A percentile compares a stretch with the other conserved stretches of the same genome.
Conservation (phyloP, 2,113 vertebrate species). For the Paralichthys olivaceus region DNA sequence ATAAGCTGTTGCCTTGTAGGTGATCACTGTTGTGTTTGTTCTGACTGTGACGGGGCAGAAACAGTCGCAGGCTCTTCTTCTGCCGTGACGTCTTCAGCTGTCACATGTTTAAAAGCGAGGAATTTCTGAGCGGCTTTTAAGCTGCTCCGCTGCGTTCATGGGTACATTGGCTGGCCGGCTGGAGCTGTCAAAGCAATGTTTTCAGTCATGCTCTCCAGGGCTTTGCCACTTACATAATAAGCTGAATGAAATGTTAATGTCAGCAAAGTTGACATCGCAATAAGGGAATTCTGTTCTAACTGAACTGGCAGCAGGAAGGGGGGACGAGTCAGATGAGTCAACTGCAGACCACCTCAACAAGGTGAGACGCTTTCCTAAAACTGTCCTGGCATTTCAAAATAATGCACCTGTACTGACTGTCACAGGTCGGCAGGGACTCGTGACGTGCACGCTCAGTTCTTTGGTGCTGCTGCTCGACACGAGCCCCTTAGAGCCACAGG, state of each 20-base stretch:
- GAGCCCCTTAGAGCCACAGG: constrained; percentile 2
- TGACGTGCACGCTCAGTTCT: constrained; percentile 5
- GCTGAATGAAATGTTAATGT: constrained; percentile 66
- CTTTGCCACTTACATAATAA: constrained; percentile 63
- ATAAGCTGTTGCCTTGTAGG: neutral
- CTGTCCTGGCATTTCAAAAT: constrained; percentile 23
- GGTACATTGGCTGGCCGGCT: constrained; percentile 16
- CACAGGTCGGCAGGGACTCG: neutral
- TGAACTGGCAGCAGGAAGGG: neutral
- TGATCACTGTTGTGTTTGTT: neutral
- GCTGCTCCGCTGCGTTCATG: neutral
- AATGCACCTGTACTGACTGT: constrained; percentile 24
- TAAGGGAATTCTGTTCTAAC: constrained; percentile 12
- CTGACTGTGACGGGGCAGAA: neutral
- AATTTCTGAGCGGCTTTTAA: constrained; percentile 1
- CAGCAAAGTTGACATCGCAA: constrained; percentile 51
- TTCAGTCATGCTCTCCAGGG: constrained; percentile 38
- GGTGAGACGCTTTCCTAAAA: neutral
- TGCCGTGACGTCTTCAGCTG: constrained; percentile 10
- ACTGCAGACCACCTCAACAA: constrained; percentile 7
- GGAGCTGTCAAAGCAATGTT: constrained; percentile 60
- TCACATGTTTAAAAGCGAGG: neutral
- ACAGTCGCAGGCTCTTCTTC: neutral
- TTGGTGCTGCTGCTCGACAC: constrained; percentile 5
- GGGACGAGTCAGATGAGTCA: neutral